Evolutionary conservation across 2,888 invertebrate species (phyloP).

Genomic region (Epiblema foenella): DNA sequence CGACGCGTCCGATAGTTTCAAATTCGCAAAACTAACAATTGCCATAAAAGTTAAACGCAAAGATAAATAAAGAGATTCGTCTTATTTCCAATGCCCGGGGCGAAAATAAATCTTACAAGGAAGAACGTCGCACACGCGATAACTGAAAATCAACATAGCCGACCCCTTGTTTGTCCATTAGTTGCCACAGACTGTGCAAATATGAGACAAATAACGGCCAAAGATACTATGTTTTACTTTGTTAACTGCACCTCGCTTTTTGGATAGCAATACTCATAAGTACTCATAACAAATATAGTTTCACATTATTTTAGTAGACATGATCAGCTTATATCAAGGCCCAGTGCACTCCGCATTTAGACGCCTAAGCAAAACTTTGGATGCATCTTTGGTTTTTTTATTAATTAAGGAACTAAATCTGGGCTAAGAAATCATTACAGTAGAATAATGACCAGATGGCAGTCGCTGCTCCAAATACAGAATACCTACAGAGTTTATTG

Average conservation of each 20-base stretch:
- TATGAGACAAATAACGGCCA: constrained; percentile 55
- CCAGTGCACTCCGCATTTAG: background rate
- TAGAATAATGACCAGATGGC: too few species aligned
- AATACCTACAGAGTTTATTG: too few species aligned
- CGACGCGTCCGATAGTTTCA: constrained; percentile 15
- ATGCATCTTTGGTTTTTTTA: background rate
- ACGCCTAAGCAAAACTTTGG: background rate
- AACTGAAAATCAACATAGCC: constrained; percentile 81
- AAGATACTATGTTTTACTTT: constrained; percentile 58
- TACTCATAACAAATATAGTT: constrained; percentile 38
- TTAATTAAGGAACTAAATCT: too few species aligned
- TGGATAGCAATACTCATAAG: constrained; percentile 50
- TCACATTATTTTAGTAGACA: background rate
- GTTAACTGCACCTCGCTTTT: constrained; percentile 54
- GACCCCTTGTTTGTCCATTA: constrained; percentile 83
- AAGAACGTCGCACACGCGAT: constrained; percentile 66
- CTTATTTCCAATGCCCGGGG: constrained; percentile 50
- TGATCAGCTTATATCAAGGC: background rate
- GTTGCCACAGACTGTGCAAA: constrained; percentile 77
- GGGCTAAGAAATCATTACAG: too few species aligned
- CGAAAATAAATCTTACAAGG: constrained; percentile 78
- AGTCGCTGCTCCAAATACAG: too few species aligned
- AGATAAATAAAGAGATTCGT: constrained; percentile 54
- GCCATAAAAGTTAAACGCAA: constrained; percentile 46
- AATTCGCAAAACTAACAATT: constrained; percentile 42